Conservation (phyloP, 2,888 invertebrate species). For the Pammene aurita region DNA sequence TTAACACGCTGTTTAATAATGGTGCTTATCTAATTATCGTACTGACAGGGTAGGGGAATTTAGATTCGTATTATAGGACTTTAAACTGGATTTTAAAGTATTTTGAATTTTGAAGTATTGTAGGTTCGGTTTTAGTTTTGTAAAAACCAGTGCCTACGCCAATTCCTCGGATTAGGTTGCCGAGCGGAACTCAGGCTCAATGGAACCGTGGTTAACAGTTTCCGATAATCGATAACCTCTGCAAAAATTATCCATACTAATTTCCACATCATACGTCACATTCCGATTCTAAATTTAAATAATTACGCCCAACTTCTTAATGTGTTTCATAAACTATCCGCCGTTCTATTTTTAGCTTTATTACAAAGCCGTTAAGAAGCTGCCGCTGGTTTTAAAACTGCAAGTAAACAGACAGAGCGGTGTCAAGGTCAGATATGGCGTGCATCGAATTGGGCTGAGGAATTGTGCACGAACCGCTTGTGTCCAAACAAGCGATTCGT, state of each 20-base stretch:
- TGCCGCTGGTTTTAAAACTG: neutral
- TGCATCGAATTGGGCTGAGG: conserved; percentile 24
- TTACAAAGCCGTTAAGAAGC: neutral
- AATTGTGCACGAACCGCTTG: conserved; percentile 24
- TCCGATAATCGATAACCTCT: neutral
- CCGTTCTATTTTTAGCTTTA: conserved; percentile 14
- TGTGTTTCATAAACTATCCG: neutral
- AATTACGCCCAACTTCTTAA: conserved; percentile 12
- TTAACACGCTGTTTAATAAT: neutral
- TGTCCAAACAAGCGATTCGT: conserved; percentile 40
- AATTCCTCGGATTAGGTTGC: no score
- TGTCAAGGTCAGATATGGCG: conserved; percentile 40
- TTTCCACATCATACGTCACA: conserved; percentile 25
- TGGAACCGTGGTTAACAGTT: no score
- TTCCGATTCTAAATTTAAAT: conserved; percentile 38
- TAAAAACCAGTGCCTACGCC: no score
- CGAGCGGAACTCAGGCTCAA: no score
- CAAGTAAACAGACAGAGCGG: conserved; percentile 4
- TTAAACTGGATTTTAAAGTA: no score
- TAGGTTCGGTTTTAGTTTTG: no score
- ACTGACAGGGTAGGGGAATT: no score
- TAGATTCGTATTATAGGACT: no score
- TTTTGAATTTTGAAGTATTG: no score
- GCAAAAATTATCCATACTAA: neutral
- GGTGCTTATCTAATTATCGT: no score